Base-by-base conservation (phyloP, 2,797 vertebrate species). In the Tadarida brasiliensis region DNA sequence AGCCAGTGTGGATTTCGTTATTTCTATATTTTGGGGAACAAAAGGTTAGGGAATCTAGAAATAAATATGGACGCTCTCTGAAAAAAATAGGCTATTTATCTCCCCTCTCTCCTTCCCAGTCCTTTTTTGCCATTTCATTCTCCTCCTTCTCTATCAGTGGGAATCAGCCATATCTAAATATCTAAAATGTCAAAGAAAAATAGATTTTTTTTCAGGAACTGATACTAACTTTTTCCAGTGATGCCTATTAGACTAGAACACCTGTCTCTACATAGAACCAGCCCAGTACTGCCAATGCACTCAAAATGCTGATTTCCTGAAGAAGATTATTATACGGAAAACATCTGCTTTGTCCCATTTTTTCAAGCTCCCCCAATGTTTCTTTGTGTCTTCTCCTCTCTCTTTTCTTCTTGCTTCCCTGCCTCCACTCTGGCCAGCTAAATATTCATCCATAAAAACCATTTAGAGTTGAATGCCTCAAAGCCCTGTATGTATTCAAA, bases 31-130 rank as follows among this genome's bases (percentile, higher is more conserved):
- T 84, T n/a, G 20, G 12, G 33, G 26, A 86, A 81, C 14, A 35
- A 88, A 94, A 94, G 61, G n/a, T 83, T 91, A 85, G 56, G 65
- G 30, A 22, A 63, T 57, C 24, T 47, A 71, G 88, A 90, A 77
- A 83, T 61, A 94, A 96, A 68, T 28, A 73, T 73, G 67, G 33
- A 4, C 63, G 6, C 28, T 84, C 0, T 61, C 70, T 80, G 78
- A 93, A 85, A 87, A 84, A 39, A 2, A 0, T 24, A 49, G 28
- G 17, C 39, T 73, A 63, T 90, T 54, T 12, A 33, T 68, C 77
- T 93, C 71, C 33, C 35, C 49, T 87, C 7, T 77, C 11, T 56
- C 77, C 14, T 73, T 59, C 22, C 33, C 14, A 67, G 30, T 47
- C 0, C 1, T 59, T 63, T 24, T 44, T 26, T 28, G 39, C 63